Evolutionary conservation across 2,113 vertebrate genomes (phyloP).

Genomic region (Thamnophis sirtalis): DNA sequence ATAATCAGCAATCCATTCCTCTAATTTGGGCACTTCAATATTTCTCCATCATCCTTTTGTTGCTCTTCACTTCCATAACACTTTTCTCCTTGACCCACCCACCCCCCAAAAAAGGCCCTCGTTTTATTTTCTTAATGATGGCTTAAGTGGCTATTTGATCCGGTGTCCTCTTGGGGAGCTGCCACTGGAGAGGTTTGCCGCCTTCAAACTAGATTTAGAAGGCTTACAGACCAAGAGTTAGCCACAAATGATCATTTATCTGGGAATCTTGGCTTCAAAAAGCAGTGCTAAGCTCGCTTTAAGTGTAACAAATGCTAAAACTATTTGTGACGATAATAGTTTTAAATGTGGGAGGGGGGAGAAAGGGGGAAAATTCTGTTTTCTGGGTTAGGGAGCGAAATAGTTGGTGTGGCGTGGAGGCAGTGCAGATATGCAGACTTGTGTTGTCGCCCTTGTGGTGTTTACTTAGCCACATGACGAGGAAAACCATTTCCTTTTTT

Average conservation of each 20-base stretch:
- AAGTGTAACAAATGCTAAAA: no score
- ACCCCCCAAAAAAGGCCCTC: no score
- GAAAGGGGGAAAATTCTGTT: not conserved
- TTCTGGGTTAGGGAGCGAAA: not conserved
- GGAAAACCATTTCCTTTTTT: not conserved
- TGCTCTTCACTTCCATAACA: no score
- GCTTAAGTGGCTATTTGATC: not conserved
- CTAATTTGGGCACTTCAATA: no score
- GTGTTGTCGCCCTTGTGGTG: not conserved
- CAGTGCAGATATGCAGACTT: not conserved
- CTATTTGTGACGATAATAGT: not conserved
- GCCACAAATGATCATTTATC: not conserved
- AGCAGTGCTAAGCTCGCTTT: not conserved
- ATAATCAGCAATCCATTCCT: no score
- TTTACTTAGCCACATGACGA: not conserved
- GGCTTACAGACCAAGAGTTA: no score
- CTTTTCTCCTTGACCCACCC: no score
- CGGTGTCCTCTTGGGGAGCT: no score
- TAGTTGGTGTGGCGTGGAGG: not conserved
- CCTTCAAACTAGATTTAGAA: no score
- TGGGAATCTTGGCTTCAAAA: not conserved
- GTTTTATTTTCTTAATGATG: not conserved
- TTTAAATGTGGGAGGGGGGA: not conserved
- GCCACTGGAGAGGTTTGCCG: no score
- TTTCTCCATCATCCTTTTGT: no score